Base-by-base conservation (phyloP, 2,113 vertebrate species). In the Hassar affinis region DNA sequence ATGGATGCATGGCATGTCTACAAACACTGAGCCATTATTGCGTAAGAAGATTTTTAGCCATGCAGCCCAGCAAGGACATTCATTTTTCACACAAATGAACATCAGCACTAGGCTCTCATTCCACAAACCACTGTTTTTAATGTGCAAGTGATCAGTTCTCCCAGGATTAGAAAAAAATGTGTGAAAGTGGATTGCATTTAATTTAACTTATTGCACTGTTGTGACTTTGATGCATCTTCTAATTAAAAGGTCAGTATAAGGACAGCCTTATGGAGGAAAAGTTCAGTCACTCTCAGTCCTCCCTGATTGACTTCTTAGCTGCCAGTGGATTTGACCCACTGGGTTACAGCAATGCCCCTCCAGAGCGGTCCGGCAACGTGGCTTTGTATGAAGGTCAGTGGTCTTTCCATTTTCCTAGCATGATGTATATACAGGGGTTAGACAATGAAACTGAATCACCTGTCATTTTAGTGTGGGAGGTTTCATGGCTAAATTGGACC, bases 361-460 rank as follows among this genome's bases (percentile, higher is more conserved):
- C 89, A 27, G 94, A 93, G 68, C 93, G 91, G 33, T 85, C 92
- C 38, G 91, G 91, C 72, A 86, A 59, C 77, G 85, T 71, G 7
- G 93, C 93, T 22, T 78, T 95, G 86, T 90, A 95, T 45, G 93
- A 95, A 91, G 93, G 95, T 95, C 71, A 90, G 78, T 69, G 59
- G 12, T 52, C 30, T 61, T 9, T 81, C 12, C 54, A 30, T 80
- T 15, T 61, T 52, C 18, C 22, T 69, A 35, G 18, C 33, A 25
- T 77, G 10, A 42, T n/a, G n/a, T n/a, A n/a, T n/a, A n/a, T n/a
- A n/a, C n/a, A n/a, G n/a, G n/a, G n/a, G n/a, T n/a, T n/a, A n/a
- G n/a, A n/a, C n/a, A n/a, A n/a, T n/a, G n/a, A n/a, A n/a, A n/a
- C n/a, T n/a, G n/a, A n/a, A n/a, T n/a, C n/a, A n/a, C n/a, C n/a